These are phyloP conservation scores for Callocephalon fimbriatum DNA, from an alignment of 2,113 vertebrate species.

Conservation along the genomic window DNA sequence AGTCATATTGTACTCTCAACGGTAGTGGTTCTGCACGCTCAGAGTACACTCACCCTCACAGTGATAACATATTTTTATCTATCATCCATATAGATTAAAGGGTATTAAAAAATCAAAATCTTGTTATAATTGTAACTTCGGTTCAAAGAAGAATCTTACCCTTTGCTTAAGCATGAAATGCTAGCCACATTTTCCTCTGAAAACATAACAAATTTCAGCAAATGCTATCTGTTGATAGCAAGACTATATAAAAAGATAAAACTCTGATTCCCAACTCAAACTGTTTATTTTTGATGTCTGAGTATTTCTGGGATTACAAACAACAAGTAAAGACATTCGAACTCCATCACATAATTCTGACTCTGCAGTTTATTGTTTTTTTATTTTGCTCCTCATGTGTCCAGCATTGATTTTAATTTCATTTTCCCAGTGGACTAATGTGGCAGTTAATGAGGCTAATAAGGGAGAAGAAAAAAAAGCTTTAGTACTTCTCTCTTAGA, in stretches of 20 bases:
- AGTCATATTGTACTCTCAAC: background rate
- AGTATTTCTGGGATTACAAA: background rate
- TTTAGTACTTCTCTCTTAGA: background rate
- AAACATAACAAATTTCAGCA: background rate
- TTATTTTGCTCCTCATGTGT: background rate
- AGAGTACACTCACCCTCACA: background rate
- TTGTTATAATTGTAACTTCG: slow-evolving; percentile 59
- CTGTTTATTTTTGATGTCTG: background rate
- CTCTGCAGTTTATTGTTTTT: background rate
- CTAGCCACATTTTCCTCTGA: background rate
- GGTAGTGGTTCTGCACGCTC: background rate
- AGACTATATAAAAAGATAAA: background rate
- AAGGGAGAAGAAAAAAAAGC: background rate
- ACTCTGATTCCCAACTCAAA: background rate
- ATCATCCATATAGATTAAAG: slow-evolving; percentile 78
- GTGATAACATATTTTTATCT: slow-evolving; percentile 76
- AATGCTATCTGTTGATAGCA: background rate
- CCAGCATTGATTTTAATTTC: background rate
- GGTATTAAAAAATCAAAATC: slow-evolving; percentile 59
- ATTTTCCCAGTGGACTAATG: background rate
- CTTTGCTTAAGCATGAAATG: slow-evolving; percentile 25
- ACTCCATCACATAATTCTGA: background rate
- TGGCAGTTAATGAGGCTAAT: background rate
- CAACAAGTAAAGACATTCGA: background rate
- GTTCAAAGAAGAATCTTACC: slow-evolving; percentile 57